Evolutionary conservation across 2,113 vertebrate genomes (phyloP), one percentile per base, ranked within the genome.

Genomic region (Bagarius yarrelli): DNA sequence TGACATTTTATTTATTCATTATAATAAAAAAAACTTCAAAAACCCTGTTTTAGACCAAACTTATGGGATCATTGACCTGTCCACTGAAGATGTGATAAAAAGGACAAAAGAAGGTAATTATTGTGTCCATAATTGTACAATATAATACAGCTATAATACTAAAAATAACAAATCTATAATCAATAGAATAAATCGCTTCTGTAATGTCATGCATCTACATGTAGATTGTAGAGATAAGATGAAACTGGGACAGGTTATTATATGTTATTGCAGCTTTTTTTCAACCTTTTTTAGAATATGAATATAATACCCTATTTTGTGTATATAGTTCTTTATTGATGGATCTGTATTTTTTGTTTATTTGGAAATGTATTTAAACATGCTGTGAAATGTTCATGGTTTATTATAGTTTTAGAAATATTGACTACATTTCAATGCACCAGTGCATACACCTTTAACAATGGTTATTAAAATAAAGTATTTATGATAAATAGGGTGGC

Each of bases 51-150:
- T 59, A 25, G 16, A 71, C 12, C n/a, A 19, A 44, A n/a, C 11
- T 67, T 57, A 23, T 61, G 32, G 73, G 59, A 73, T 73, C 50
- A 40, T 52, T n/a, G 23, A 40, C 11, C 52, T 80, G 21, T 55
- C 40, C 57, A n/a, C 52, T 74, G 69, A 34, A 78, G 79, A 84
- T 73, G 80, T 81, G 70, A 84, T 23, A 63, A 79, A 67, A 36
- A 66, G 27, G 18, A 74, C 30, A 84, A 52, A 79, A 19, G 61
- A 57, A 81, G 83, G 53, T 81, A 56, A 79, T 34, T 59, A n/a
- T 76, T 63, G 19, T 53, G 3, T 55, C 27, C 27, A 12, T 72
- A 13, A 72, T 72, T 53, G 11, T 15, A 32, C 32, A 23, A 32
- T 72, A 1, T 50, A 21, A 11, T 50, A 30, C 44, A 9, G 14